Base-by-base conservation (phyloP, 2,113 vertebrate genomes). In the Myxocyprinus asiaticus region DNA sequence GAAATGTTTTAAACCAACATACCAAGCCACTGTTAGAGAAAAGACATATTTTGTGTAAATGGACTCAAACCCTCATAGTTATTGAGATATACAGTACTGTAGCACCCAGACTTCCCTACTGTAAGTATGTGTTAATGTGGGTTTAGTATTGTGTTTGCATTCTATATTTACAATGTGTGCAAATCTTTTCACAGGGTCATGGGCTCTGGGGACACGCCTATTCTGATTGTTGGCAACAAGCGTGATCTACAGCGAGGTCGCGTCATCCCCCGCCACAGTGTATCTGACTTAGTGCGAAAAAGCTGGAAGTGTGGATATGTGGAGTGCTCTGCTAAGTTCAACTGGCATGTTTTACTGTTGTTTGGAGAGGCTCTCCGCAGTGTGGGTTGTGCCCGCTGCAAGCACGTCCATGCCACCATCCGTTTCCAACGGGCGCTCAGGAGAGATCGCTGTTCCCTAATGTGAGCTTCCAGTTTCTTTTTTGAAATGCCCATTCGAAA, bases 251-350 rank as follows among this genome's bases (percentile, higher is more conserved):
- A 96, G 90, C 89, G 90, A 5, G 94, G 95, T 45, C 94, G 95
- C 9, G 94, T 96, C 75, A 95, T 96, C 87, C 95, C 95, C 0
- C 94, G 95, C 83, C 95, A 95, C 94, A 96, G 95, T 47, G 94
- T 96, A 84, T 95, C 95, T 9, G 94, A 96, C 90, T 88, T 96
- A 88, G 95, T 96, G 87, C 95, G 94, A 82, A 96, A 96, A 88
- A 96, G 92, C 55, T 96, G 95, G 95, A 96, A 96, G 87, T 96
- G 95, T 0, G 95, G 95, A 86, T 96, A 96, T 86, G 94, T 96
- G 84, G 95, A 96, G 89, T 96, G 95, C 88, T 96, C 95, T 3
- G 95, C 95, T 91, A 96, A 96, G 87, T 96, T 95, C 92, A 96
- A 96, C 92, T 96, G 95, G 95, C 95, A 96, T 88, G 90, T 96